Conservation (phyloP, 2,113 vertebrate species). For the Nothoprocta pentlandii region DNA sequence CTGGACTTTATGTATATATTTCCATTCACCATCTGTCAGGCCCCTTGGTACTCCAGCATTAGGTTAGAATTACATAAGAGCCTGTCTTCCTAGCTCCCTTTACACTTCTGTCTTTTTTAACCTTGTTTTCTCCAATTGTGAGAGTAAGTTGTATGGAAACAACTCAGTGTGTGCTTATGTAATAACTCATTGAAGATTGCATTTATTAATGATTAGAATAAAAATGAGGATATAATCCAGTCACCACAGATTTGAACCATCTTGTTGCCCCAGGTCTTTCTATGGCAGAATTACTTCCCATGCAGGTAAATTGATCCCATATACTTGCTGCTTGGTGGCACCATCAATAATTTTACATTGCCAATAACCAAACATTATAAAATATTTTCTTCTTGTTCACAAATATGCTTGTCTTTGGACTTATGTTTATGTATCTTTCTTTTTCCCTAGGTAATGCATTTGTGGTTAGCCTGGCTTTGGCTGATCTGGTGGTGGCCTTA, state of each 20-base stretch:
- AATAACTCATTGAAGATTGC: accelerated
- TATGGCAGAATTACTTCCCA: background rate
- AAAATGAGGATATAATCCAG: background rate
- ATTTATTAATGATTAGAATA: background rate
- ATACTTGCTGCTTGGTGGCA: background rate
- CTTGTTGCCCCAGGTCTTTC: background rate
- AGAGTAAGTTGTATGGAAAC: background rate
- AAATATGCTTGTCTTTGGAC: background rate
- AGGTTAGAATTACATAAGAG: background rate
- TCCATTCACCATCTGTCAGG: background rate
- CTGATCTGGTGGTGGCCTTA: constrained; percentile 91
- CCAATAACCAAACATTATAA: background rate
- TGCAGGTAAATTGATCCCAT: background rate
- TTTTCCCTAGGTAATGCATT: constrained; percentile 88
- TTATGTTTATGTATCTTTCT: constrained; percentile 18
- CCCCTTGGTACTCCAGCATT: background rate
- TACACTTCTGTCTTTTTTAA: background rate
- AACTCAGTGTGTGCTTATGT: background rate
- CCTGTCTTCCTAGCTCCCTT: background rate
- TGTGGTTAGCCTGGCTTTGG: constrained; percentile 91
- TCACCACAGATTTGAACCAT: background rate
- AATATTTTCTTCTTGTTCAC: background rate
- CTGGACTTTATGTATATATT: background rate
- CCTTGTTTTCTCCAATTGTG: background rate
- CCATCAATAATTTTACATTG: background rate